Conservation (phyloP, 2,888 invertebrate species). For the Iphiclides podalirius region DNA sequence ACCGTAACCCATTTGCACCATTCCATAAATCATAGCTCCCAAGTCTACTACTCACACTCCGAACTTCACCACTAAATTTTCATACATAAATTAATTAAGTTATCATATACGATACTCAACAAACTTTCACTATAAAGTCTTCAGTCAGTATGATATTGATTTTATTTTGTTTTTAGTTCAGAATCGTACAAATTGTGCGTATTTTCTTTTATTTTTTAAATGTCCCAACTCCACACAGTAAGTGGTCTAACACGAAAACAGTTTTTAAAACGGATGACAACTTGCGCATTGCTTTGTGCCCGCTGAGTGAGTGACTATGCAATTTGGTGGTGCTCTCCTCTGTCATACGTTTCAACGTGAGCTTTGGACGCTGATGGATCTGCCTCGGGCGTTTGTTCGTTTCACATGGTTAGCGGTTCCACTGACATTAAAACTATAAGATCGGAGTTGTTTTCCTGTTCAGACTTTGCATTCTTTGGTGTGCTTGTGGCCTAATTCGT, state of each 20-base stretch:
- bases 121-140: too few relatives aligned
- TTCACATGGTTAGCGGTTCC: background rate
- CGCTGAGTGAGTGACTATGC: conserved; percentile 59
- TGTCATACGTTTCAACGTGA: conserved; percentile 38
- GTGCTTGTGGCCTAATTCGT: too few relatives aligned
- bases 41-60: conserved; percentile 30
- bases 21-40: conserved; percentile 67
- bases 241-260: conserved; percentile 33
- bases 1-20: conserved; percentile 73
- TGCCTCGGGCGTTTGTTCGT: conserved; percentile 13
- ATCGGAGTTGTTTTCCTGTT: conserved; percentile 7
- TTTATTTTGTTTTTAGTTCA: too few relatives aligned
- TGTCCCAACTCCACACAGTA: conserved; percentile 33
- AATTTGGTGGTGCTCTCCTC: conserved; percentile 52
- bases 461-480: conserved; percentile 10
- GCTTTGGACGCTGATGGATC: conserved; percentile 35
- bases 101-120: too few relatives aligned
- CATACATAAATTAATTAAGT: too few relatives aligned
- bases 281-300: conserved; percentile 62
- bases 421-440: conserved; percentile 8
- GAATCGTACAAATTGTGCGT: too few relatives aligned
- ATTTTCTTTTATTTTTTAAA: too few relatives aligned
- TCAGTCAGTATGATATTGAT: too few relatives aligned
- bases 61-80: conserved; percentile 38
- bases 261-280: conserved; percentile 76